Percentiles rank a stretch among this genome's conserved stretches.
Conservation (phyloP, 2,888 invertebrate genomes). For the Exocentrus adspersus region DNA sequence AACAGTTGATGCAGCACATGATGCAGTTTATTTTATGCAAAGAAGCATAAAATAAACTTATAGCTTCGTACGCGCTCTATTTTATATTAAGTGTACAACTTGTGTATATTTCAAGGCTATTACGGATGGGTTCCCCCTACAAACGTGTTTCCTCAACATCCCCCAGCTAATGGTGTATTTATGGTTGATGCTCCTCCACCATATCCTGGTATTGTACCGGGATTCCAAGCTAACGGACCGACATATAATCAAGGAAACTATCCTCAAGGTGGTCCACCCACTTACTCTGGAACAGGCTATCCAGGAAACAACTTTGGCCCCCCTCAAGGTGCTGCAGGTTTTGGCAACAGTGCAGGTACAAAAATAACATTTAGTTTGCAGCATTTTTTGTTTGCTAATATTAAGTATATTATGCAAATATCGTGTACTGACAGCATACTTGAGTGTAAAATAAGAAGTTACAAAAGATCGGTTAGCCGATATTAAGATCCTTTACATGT, state of each 20-base stretch:
- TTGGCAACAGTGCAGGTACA: constrained; percentile 27
- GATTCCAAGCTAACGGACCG: constrained; percentile 53
- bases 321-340: constrained; percentile 44
- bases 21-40: no score
- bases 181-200: constrained; percentile 93
- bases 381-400: neutral
- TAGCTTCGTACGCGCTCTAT: neutral
- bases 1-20: no score
- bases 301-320: constrained; percentile 37
- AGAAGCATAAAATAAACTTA: no score
- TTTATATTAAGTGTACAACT: no score
- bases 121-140: constrained; percentile 95
- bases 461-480: no score
- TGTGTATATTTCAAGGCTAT: constrained; percentile 77
- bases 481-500: no score
- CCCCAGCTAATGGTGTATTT: constrained; percentile 84
- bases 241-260: constrained; percentile 53
- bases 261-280: constrained; percentile 42
- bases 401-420: no score
- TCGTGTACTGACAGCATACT: no score
- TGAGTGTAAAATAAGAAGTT: no score
- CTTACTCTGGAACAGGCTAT: no score
- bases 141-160: constrained; percentile 74
- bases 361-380: neutral
- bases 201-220: constrained; percentile 84